Evolutionary conservation across 2,888 invertebrate species (phyloP).

Genomic region (Lepidochitona cinerea): DNA sequence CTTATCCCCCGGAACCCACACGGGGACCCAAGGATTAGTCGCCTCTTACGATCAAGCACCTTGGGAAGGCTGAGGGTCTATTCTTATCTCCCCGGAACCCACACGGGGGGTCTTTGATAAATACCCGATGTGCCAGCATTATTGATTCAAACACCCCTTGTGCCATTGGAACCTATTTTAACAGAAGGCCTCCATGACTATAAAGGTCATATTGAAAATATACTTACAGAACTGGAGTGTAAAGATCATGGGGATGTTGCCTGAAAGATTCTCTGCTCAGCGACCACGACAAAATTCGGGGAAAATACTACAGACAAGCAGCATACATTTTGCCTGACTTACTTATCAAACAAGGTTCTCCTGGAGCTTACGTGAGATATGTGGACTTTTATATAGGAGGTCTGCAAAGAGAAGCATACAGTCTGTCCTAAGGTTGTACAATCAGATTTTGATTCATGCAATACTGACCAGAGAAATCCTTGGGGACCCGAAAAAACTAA

Average conservation of each 20-base stretch:
- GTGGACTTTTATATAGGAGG: not conserved
- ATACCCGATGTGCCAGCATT: not conserved
- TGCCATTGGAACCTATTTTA: not conserved
- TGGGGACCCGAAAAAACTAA: not conserved
- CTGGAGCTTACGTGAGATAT: not conserved
- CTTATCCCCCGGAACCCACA: too few relatives aligned
- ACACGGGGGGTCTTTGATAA: too few relatives aligned
- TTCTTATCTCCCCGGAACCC: too few relatives aligned
- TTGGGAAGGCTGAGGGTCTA: too few relatives aligned
- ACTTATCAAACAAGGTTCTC: not conserved
- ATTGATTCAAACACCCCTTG: not conserved
- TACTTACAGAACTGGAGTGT: not conserved
- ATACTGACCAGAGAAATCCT: not conserved
- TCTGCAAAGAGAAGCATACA: not conserved
- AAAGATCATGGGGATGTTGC: not conserved
- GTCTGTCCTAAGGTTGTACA: not conserved
- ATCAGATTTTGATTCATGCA: too few relatives aligned
- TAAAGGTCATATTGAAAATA: not conserved
- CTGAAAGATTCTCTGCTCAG: not conserved
- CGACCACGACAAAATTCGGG: not conserved
- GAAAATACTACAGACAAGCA: not conserved
- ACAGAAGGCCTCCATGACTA: not conserved
- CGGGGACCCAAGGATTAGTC: too few relatives aligned
- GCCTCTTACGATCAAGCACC: too few relatives aligned
- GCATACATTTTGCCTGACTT: not conserved